Percentiles rank a stretch among this genome's conserved stretches.
Evolutionary conservation across 1,140 invertebrate genomes (phyloP).

Genomic region (Tetramorium parvispinum): DNA sequence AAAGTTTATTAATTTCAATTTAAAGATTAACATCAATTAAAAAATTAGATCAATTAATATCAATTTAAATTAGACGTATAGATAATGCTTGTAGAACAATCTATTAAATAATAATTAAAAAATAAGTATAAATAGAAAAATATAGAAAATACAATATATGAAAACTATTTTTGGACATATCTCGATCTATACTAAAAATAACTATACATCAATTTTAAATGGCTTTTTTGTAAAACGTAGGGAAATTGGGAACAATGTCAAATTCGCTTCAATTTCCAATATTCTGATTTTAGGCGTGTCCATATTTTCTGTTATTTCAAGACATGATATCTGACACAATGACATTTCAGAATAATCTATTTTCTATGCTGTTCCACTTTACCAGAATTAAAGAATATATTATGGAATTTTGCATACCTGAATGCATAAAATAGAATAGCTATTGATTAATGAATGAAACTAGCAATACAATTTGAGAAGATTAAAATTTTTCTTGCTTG

Average conservation of each 20-base stretch:
- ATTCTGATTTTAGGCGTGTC: slow-evolving; percentile 11
- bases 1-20: background rate
- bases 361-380: background rate
- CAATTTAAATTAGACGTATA: too few relatives aligned
- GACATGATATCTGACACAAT: slow-evolving; percentile 1
- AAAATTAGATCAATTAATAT: too few relatives aligned
- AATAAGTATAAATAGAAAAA: background rate
- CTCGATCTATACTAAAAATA: background rate
- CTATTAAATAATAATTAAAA: background rate
- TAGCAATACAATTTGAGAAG: background rate
- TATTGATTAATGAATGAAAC: background rate
- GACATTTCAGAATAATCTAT: slow-evolving; percentile 4
- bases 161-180: too few relatives aligned
- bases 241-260: background rate
- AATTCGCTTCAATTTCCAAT: background rate
- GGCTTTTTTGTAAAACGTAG: background rate
- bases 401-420: background rate
- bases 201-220: slow-evolving; percentile 4
- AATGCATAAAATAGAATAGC: slow-evolving; percentile 1
- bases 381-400: background rate
- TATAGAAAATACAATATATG: too few relatives aligned
- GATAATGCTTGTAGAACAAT: background rate
- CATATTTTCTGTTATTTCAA: slow-evolving; percentile 1
- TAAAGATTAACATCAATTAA: too few relatives aligned
- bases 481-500: background rate